Conservation (phyloP, 2,797 vertebrate species). For the Sciurus carolinensis region DNA sequence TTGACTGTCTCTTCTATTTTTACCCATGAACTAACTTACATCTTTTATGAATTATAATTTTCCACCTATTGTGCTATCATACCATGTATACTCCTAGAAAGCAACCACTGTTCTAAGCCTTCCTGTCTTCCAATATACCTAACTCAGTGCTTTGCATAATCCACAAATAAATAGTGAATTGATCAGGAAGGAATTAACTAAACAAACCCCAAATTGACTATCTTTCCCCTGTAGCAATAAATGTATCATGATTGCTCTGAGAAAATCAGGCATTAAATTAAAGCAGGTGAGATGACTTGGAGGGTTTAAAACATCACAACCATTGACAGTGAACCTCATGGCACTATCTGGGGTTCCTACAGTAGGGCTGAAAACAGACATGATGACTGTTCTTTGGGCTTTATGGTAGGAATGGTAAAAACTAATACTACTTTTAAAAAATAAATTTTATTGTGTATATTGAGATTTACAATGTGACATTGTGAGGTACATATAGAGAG, state of each 20-base stretch:
- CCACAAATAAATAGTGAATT: constrained; percentile 18
- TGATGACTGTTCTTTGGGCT: background rate
- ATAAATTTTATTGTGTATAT: background rate
- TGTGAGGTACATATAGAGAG: background rate
- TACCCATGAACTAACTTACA: background rate
- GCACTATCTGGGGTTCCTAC: background rate
- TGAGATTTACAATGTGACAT: background rate
- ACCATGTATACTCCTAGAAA: background rate
- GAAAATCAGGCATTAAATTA: constrained; percentile 19
- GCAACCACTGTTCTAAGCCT: constrained; percentile 18
- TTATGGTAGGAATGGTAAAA: background rate
- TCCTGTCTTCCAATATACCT: background rate
- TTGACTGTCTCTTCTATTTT: constrained; percentile 57
- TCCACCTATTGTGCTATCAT: background rate
- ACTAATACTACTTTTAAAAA: background rate
- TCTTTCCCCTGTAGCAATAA: background rate
- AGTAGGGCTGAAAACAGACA: background rate
- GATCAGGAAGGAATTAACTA: constrained; percentile 60
- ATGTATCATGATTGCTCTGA: background rate
- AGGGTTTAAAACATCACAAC: background rate
- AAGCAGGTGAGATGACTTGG: background rate
- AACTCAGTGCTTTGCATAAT: background rate
- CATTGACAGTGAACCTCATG: background rate
- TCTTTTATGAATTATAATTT: constrained; percentile 39
- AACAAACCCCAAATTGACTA: background rate